Evolutionary conservation across 2,888 invertebrate genomes (phyloP).

Genomic region (Teinopalpus imperialis): DNA sequence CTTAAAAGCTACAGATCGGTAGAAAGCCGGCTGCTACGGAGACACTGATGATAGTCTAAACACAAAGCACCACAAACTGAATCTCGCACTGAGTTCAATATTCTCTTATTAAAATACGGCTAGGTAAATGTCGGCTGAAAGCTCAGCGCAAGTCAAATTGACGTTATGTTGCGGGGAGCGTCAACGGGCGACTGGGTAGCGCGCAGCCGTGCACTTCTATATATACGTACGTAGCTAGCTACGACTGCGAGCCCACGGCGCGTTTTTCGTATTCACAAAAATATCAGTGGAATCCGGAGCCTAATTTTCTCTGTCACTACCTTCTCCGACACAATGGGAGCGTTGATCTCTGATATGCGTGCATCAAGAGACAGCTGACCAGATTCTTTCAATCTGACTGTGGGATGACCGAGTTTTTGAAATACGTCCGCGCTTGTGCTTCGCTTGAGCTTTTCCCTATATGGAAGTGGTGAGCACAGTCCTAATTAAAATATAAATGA

Average conservation of each 20-base stretch:
- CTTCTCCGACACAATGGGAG: conserved; percentile 73
- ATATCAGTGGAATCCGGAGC: conserved; percentile 74
- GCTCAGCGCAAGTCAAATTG: conserved; percentile 21
- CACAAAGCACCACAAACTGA: conserved; percentile 24
- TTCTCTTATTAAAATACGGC: background rate
- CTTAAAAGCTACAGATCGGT: conserved; percentile 20
- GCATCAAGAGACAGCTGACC: conserved; percentile 63
- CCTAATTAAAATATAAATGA: conserved; percentile 24
- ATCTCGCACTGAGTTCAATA: conserved; percentile 9
- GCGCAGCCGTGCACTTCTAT: conserved; percentile 57
- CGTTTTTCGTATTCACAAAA: conserved; percentile 66
- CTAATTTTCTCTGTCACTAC: conserved; percentile 76
- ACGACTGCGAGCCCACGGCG: conserved; percentile 63
- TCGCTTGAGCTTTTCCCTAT: conserved; percentile 43
- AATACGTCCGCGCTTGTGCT: conserved; percentile 34
- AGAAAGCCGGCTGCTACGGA: conserved; percentile 19
- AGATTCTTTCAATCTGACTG: conserved; percentile 54
- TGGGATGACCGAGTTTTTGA: conserved; percentile 45
- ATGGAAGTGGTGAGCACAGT: conserved; percentile 32
- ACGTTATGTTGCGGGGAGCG: conserved; percentile 47
- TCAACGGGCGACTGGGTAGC: conserved; percentile 68
- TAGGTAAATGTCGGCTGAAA: conserved; percentile 15
- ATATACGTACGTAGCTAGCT: conserved; percentile 58
- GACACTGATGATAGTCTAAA: conserved; percentile 7
- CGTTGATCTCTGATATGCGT: conserved; percentile 68